phyloP scores from a whole-genome alignment of 2,797 vertebrate genomes.

The Megaceryle alcyon region DNA sequence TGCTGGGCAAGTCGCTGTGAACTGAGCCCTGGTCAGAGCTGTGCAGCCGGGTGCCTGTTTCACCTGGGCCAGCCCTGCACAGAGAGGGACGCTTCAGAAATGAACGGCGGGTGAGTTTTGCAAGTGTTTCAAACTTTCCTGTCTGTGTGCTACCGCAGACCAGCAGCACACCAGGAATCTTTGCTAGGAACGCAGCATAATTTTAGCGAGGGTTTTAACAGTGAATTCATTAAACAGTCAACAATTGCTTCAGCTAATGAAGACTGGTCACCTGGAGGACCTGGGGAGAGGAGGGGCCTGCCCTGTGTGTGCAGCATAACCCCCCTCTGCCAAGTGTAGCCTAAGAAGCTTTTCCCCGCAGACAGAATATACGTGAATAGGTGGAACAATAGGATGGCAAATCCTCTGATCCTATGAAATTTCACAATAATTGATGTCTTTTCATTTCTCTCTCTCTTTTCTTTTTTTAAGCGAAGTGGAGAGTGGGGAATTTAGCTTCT shows the following conservation, averaged over 20 bases:
- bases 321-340: background rate
- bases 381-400: background rate
- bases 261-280: background rate
- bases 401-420: background rate
- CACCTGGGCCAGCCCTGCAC: background rate
- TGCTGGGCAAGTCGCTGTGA: fast-evolving
- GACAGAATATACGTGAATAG: background rate
- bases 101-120: background rate
- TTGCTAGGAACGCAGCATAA: background rate
- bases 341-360: background rate
- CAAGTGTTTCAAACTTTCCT: background rate
- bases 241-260: background rate
- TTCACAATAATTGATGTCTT: constrained; percentile 23
- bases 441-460: background rate
- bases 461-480: background rate
- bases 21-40: no score
- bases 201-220: background rate
- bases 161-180: background rate
- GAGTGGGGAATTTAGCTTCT: constrained; percentile 31
- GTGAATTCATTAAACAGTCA: background rate
- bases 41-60: fast-evolving
- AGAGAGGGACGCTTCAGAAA: no score
- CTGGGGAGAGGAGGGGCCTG: background rate
- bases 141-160: background rate
- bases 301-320: background rate